Base-by-base conservation (phyloP, 1,140 invertebrate species). In the Achroia grisella region DNA sequence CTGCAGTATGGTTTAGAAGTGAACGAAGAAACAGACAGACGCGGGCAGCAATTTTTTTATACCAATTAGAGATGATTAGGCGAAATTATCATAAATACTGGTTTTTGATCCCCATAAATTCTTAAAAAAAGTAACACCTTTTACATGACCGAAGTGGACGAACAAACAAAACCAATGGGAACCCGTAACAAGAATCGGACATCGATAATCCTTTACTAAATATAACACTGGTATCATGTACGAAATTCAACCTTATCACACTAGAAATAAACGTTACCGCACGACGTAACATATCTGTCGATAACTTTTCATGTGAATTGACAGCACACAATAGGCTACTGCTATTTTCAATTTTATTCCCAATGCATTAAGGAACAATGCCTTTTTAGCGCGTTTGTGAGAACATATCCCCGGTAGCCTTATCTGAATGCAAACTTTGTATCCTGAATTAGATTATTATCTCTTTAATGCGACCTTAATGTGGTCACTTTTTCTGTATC, bases 371-470 rank as follows among this genome's bases (percentile, higher is more conserved):
- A 36, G 15, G 5, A 8, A 15, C 9, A 34, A 32, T 12, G 6
- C 1, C 9, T 15, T 36, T 34, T 12, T 34, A 3, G 32, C 3
- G 14, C 10, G 14, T n/a, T 14, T 36, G 6, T 36, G 8, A 36
- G 5, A 36, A 23, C 17, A 6, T 6, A 6, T 23, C 17, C 17
- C 17, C 34, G 15, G 34, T 36, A 62, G 44, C 37, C 49, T 53
- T 62, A 45, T 50, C 41, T 49, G 34, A 56, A 55, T 59, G 60
- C 51, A 59, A 58, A 70, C 71, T 73, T 70, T 71, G 64, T 62
- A 67, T 70, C 67, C 62, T 48, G 54, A 53, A 69, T 73, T 69
- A 68, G 74, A 77, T 77, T 62, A 60, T 73, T 81, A 77, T 76
- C 72, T 62, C 32, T 6, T 51, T 68, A 73, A 73, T 70, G 47